These are phyloP conservation scores for Tokudaia tokunoshimensis DNA, from an alignment of 2,797 vertebrate species.

Conservation along the genomic window DNA sequence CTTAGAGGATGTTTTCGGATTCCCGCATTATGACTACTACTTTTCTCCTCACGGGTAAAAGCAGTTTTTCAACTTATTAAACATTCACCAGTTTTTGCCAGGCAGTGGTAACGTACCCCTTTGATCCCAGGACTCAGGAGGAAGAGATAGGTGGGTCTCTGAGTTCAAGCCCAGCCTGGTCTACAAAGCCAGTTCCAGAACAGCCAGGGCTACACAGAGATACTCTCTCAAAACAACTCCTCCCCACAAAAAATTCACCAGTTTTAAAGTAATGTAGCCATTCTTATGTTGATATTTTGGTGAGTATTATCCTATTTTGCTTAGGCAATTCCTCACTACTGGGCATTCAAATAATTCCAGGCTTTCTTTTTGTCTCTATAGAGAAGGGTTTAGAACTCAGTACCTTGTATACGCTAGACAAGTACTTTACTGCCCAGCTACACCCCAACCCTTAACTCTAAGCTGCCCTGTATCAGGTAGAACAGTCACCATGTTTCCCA, in stretches of 20 bases:
- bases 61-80: background rate
- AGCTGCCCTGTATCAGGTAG: background rate
- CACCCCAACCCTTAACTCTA: background rate
- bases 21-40: background rate
- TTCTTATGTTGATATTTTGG: background rate
- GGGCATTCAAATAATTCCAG: background rate
- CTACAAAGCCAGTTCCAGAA: background rate
- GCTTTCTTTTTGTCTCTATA: background rate
- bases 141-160: background rate
- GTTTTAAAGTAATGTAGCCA: slow-evolving; percentile 3
- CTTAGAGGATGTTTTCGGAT: background rate
- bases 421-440: background rate
- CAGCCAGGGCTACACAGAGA: background rate
- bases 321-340: background rate
- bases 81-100: background rate
- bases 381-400: background rate
- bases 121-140: background rate
- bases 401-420: background rate
- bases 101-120: background rate
- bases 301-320: background rate
- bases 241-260: background rate
- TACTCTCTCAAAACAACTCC: background rate
- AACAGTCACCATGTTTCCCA: background rate
- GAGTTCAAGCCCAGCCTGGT: background rate
- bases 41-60: background rate